Evolutionary conservation across 1,140 invertebrate genomes (phyloP), one percentile per base, ranked within the genome.

Genomic region (Drosophila gunungcola): DNA sequence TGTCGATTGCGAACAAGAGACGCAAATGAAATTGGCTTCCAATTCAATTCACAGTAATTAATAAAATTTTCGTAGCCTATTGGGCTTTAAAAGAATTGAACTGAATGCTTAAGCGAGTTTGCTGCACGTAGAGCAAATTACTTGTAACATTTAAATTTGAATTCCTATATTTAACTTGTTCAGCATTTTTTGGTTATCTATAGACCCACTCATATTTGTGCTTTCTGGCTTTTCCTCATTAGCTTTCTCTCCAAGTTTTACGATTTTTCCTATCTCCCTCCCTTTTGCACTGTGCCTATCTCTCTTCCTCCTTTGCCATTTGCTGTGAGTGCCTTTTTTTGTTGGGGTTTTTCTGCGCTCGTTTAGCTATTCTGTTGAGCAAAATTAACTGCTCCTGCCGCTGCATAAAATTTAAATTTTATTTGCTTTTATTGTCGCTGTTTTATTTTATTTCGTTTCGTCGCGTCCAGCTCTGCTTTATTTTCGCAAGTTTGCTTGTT

Each of bases 351-450:
- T 63, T 68, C 51, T 5, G 25, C 11, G 13, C 41, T 25, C 42
- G 41, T 46, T 65, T 43, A 42, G 39, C 54, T 34, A 58, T 62
- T 52, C 51, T 55, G 67, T 42, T 52, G 42, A 52, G 62, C 62
- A 74, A 75, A 61, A 86, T 81, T 79, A 75, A 67, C 82, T 80
- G 70, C 49, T 46, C 34, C 13, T 54, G 64, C 60, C 42, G 54
- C 55, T 25, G 67, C 51, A 62, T 67, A 55, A 60, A 80, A 63
- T 80, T 80, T 60, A 76, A 63, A 75, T 70, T 75, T 60, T 69
- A 51, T 78, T 54, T 69, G 63, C 64, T 52, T 62, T 63, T 78
- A 70, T 54, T 76, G 61, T 56, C 46, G 64, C 67, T 57, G 67
- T 70, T 70, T 68, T 57, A 57, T 70, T 70, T 69, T 70, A 57